Percentiles rank a stretch among this genome's conserved stretches.
These are phyloP conservation scores for Acipenser ruthenus DNA, from an alignment of 2,797 vertebrate species.

Conservation along the genomic window DNA sequence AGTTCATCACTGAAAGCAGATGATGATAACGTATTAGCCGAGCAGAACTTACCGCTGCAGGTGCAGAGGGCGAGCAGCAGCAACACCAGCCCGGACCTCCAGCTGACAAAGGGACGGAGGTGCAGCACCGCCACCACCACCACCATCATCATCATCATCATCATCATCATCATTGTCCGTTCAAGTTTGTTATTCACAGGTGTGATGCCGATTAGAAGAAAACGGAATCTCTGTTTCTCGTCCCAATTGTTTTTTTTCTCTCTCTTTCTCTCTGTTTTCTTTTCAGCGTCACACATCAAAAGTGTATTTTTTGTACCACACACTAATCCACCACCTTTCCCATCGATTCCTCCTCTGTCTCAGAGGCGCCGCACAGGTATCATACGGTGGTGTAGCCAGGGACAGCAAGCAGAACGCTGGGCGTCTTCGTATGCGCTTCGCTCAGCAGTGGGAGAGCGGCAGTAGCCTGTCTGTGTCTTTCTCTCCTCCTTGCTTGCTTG, in stretches of 20 bases:
- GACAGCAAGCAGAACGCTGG: too few relatives aligned
- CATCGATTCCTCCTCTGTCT: slow-evolving; percentile 44
- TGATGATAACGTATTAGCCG: background rate
- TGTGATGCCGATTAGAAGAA: slow-evolving; percentile 2
- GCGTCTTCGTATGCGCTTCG: slow-evolving; percentile 22
- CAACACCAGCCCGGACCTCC: slow-evolving; percentile 44
- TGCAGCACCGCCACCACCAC: slow-evolving; percentile 51
- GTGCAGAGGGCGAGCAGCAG: slow-evolving; percentile 50
- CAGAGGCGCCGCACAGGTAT: too few relatives aligned
- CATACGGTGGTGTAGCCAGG: too few relatives aligned
- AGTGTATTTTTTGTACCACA: slow-evolving; percentile 49
- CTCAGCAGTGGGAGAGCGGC: slow-evolving; percentile 21
- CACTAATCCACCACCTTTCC: slow-evolving; percentile 41
- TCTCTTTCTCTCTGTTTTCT: slow-evolving; percentile 15
- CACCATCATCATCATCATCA: slow-evolving; percentile 16
- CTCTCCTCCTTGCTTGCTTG: slow-evolving; percentile 25
- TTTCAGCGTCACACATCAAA: slow-evolving; percentile 33
- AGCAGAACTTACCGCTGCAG: slow-evolving; percentile 58
- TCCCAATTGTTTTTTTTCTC: slow-evolving; percentile 35
- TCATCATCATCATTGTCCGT: slow-evolving; percentile 27
- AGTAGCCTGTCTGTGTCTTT: slow-evolving; percentile 28
- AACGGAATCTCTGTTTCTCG: slow-evolving; percentile 21
- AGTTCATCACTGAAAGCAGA: background rate
- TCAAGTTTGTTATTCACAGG: slow-evolving; percentile 40
- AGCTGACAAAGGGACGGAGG: slow-evolving; percentile 61